Evolutionary conservation across 2,113 vertebrate species (phyloP), one percentile per base, ranked within the genome.

Genomic region (Kryptolebias marmoratus): DNA sequence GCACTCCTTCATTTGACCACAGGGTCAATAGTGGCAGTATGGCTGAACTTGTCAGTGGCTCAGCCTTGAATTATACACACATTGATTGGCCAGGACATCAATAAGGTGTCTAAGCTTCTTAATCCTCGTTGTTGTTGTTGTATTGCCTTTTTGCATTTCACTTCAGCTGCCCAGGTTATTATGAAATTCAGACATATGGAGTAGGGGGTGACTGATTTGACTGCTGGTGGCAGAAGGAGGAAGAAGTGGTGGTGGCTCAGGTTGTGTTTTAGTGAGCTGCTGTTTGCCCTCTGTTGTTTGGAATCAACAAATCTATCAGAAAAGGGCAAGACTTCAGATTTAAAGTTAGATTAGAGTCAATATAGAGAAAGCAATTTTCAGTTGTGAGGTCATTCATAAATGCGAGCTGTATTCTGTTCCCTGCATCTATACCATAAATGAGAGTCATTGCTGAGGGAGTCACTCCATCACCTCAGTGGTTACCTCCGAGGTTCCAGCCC

Each of bases 71-170:
- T 91, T 86, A 86, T 74, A 69, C 72, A 45, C n/a, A 39, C 58
- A 88, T 91, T 69, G 87, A 91, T 89, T 78, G 73, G 71, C 11
- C 28, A 0, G 45, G 45, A 57, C 49, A 81, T 87, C 87, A 75
- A 90, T 88, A 87, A 85, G 47, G 75, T 77, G 75, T 86, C 89
- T 83, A 80, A 87, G 82, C 75, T 36, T 62, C 81, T 82, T 87
- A 86, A 86, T 86, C 85, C 86, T 64, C 0, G 60, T 67, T 66
- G 75, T 68, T 66, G 73, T 65, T 42, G 39, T 3, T 75, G 81
- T 83, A 83, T 87, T 83, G 84, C 78, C 81, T 56, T 73, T 61
- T 57, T 75, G 82, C 76, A 88, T 84, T 80, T 64, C 61, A 80
- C 79, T 75, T 2, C 0, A 1, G 44, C 36, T 45, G 56, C 67